A percentile compares a stretch with the other conserved stretches of the same genome.
Evolutionary conservation across 2,888 invertebrate genomes (phyloP).

Genomic region (Catocala nupta): DNA sequence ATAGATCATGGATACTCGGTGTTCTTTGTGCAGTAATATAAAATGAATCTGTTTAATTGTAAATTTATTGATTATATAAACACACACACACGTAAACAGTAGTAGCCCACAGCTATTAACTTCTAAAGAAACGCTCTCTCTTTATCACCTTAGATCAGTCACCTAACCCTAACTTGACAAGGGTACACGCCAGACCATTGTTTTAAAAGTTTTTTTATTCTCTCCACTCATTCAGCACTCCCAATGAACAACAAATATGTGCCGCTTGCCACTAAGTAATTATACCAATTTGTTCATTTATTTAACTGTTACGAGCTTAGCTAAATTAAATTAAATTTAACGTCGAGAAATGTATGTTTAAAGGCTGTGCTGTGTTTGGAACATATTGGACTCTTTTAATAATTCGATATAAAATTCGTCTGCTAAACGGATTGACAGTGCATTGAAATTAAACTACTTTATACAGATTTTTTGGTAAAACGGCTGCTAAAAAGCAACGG

Average conservation of each 20-base stretch:
- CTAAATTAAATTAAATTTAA: neutral
- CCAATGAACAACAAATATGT: conserved; percentile 46
- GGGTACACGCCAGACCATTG: conserved; percentile 65
- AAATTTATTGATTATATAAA: no score
- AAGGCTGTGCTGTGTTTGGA: neutral
- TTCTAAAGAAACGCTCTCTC: neutral
- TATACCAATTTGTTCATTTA: conserved; percentile 26
- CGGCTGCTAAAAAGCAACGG: no score
- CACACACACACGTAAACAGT: no score
- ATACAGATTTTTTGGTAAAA: no score
- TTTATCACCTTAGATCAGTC: conserved; percentile 29
- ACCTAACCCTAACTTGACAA: conserved; percentile 58
- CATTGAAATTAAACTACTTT: no score
- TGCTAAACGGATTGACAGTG: no score
- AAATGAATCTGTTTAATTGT: no score
- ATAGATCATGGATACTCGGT: no score
- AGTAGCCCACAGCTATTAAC: no score
- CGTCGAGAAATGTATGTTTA: neutral
- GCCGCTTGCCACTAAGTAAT: conserved; percentile 41
- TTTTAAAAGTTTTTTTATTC: conserved; percentile 67
- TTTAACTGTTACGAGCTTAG: conserved; percentile 10
- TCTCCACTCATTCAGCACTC: conserved; percentile 46
- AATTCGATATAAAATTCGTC: no score
- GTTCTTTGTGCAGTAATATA: no score
- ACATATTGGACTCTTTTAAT: no score